These are phyloP conservation scores for Dichetophora obliterata DNA, from an alignment of 2,888 invertebrate genomes.

Conservation along the genomic window DNA sequence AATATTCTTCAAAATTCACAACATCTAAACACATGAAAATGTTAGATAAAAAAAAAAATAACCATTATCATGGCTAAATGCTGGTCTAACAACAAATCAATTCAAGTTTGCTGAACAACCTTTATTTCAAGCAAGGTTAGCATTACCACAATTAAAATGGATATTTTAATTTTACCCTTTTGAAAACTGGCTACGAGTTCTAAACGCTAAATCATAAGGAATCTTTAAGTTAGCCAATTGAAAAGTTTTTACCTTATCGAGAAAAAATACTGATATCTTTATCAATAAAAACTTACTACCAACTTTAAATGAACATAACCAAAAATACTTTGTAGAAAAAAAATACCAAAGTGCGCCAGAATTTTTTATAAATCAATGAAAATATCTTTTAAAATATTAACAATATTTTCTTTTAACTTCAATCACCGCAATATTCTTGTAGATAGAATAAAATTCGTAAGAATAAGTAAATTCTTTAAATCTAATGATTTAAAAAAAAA, in stretches of 20 bases:
- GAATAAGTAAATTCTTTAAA: too few species aligned
- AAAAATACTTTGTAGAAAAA: not conserved
- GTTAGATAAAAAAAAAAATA: too few species aligned
- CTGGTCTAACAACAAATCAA: not conserved
- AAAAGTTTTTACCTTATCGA: too few species aligned
- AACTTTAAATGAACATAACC: slow-evolving; percentile 2
- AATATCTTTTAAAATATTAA: not conserved
- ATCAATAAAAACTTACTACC: not conserved
- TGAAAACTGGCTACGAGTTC: not conserved
- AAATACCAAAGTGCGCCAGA: slow-evolving; percentile 20
- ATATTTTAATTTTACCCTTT: not conserved
- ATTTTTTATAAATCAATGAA: not conserved
- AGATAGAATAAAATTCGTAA: too few species aligned
- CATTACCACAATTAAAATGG: not conserved
- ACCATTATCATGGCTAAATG: not conserved
- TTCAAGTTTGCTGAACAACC: not conserved
- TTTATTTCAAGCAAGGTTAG: not conserved
- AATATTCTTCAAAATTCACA: not conserved
- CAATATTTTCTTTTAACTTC: not conserved
- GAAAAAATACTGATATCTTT: too few species aligned
- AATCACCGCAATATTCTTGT: too few species aligned
- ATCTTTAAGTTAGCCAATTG: too few species aligned
- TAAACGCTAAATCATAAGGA: too few species aligned
- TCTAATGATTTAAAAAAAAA: too few species aligned
- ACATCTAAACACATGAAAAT: not conserved